Conservation (phyloP, 2,113 vertebrate species). For the Crotophaga sulcirostris region DNA sequence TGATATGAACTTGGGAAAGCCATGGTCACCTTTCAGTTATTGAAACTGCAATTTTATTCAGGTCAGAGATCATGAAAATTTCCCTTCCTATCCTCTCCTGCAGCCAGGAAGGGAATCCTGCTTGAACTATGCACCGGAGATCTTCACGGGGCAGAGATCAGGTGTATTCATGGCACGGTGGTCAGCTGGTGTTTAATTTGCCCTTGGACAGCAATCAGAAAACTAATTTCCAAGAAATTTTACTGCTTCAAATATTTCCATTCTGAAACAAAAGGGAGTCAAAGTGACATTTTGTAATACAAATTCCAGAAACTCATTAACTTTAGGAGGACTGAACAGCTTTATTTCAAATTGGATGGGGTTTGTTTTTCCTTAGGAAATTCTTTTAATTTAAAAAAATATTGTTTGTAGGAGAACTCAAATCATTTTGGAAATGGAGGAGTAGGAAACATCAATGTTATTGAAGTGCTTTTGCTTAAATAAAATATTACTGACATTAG, state of each 20-base stretch:
- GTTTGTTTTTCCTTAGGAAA: background rate
- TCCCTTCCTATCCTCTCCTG: background rate
- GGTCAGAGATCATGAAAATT: background rate
- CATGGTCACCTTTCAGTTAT: rapidly evolving
- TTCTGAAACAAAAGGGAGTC: background rate
- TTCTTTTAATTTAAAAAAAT: background rate
- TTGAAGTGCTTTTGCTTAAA: background rate
- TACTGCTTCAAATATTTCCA: background rate
- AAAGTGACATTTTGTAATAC: background rate
- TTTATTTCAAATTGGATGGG: background rate
- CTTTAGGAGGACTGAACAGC: background rate
- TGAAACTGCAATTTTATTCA: background rate
- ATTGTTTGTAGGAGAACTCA: rapidly evolving
- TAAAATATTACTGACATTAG: background rate
- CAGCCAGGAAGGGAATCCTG: background rate
- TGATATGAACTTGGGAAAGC: too few species aligned
- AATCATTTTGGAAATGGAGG: background rate
- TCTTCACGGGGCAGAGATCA: background rate
- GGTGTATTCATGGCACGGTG: background rate
- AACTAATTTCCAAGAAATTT: background rate
- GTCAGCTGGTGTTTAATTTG: background rate
- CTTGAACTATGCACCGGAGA: background rate
- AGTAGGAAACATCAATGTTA: background rate
- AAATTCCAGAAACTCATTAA: background rate
- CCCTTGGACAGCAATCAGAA: background rate